Conservation (phyloP, 2,888 invertebrate genomes). For the Drosophila pseudotakahashii region DNA sequence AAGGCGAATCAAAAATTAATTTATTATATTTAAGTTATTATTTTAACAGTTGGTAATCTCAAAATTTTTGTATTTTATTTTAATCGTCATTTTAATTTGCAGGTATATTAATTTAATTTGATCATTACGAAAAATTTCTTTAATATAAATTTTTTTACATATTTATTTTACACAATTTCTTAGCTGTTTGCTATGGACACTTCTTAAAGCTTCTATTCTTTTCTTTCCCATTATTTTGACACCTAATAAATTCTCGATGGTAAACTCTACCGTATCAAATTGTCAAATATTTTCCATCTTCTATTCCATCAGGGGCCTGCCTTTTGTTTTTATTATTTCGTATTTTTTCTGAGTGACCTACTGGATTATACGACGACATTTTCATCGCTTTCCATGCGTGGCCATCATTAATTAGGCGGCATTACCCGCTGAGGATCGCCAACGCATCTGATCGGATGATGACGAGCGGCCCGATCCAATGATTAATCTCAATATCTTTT, state of each 20-base stretch:
- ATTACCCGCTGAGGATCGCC: conserved; percentile 64
- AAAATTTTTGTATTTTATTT: no score
- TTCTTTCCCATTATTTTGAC: not conserved
- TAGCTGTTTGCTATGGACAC: not conserved
- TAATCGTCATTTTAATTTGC: no score
- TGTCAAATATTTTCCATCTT: conserved; percentile 24
- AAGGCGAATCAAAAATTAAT: no score
- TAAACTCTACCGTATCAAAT: conserved; percentile 24
- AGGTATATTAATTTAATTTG: no score
- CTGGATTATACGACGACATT: conserved; percentile 54
- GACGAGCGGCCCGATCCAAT: conserved; percentile 46
- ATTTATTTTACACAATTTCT: not conserved
- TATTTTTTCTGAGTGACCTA: conserved; percentile 27
- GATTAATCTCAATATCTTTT: conserved; percentile 75
- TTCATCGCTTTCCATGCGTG: conserved; percentile 51
- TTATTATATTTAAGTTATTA: no score
- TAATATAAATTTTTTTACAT: not conserved
- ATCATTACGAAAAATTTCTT: no score
- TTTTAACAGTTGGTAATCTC: no score
- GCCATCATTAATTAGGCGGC: conserved; percentile 70
- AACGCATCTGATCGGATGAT: conserved; percentile 51
- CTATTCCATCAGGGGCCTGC: conserved; percentile 6
- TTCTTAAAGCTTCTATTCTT: not conserved
- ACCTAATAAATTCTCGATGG: conserved; percentile 13
- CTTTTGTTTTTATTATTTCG: conserved; percentile 11